Base-by-base conservation (phyloP, 1,140 invertebrate genomes). In the Episyrphus balteatus region DNA sequence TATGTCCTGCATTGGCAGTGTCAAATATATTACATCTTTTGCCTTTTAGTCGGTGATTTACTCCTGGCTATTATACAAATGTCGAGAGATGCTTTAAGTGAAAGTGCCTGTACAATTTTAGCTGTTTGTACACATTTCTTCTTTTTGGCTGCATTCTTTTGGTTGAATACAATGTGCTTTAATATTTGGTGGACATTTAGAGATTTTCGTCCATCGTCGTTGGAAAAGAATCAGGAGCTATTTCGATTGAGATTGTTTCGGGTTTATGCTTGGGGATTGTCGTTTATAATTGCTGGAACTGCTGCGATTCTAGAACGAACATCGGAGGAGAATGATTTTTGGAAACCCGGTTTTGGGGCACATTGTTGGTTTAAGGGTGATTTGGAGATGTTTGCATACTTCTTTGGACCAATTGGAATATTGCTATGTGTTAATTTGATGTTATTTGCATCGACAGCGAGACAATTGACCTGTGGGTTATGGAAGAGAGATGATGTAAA, bases 161-260 rank as follows among this genome's bases (percentile, higher is more conserved):
- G 93, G 93, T 84, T 96, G 47, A 91, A 89, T 70, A 88, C 88
- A 34, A 93, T 95, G 86, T 91, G 91, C 68, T 90, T 92, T 73
- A 92, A 94, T 70, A 90, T 93, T 62, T 93, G 88, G 84, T 88
- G 88, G 80, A 93, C 91, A 12, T 88, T 89, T 77, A 86, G 86
- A 47, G 86, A 89, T 71, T 75, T 89, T 58, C 75, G 86, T 47
- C 85, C 86, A 37, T 83, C 84, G 53, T 84, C 79, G 58, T 70
- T 88, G 67, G 86, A 88, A 68, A 84, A 84, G 62, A 79, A 82
- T 55, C 86, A 88, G 73, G 86, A 88, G 68, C 71, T 78, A 31
- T 76, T 82, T 47, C 75, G 86, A 34, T 75, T 88, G 42, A 73
- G 83, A 36, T 72, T 86, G 30, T 89, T 88, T 67, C 78, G 79